These are phyloP conservation scores for Chrysolina americana DNA, from an alignment of 2,888 invertebrate genomes.

Conservation along the genomic window DNA sequence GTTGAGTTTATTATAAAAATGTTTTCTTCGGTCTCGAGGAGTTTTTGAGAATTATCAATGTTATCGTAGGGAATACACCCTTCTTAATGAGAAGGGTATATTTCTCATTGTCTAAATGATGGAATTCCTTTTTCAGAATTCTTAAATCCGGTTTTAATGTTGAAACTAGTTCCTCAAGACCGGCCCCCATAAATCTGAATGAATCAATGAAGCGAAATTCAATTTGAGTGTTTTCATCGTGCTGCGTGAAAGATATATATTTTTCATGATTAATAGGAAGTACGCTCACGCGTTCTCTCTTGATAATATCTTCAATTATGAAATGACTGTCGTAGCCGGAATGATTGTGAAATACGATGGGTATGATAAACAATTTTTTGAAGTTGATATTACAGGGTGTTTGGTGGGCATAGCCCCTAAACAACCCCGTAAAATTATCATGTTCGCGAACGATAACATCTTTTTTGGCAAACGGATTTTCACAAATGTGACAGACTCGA, in stretches of 20 bases:
- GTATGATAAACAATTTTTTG: constrained; percentile 55
- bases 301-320: constrained; percentile 55
- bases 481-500: background rate
- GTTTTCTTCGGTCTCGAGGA: constrained; percentile 17
- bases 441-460: constrained; percentile 49
- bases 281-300: constrained; percentile 48
- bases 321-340: constrained; percentile 59
- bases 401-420: constrained; percentile 50
- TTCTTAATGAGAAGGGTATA: constrained; percentile 19
- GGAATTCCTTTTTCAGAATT: constrained; percentile 3
- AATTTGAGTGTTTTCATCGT: constrained; percentile 20
- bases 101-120: background rate
- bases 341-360: constrained; percentile 61
- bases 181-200: constrained; percentile 14
- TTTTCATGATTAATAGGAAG: constrained; percentile 60
- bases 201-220: constrained; percentile 40
- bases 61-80: constrained; percentile 23
- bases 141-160: constrained; percentile 8
- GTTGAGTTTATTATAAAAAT: constrained; percentile 21
- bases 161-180: background rate
- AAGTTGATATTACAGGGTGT: constrained; percentile 60
- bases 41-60: background rate
- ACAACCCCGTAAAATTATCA: background rate
- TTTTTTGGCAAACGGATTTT: constrained; percentile 32
- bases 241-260: constrained; percentile 56